Conservation (phyloP, 2,888 invertebrate genomes). For the Hemithea aestivaria region DNA sequence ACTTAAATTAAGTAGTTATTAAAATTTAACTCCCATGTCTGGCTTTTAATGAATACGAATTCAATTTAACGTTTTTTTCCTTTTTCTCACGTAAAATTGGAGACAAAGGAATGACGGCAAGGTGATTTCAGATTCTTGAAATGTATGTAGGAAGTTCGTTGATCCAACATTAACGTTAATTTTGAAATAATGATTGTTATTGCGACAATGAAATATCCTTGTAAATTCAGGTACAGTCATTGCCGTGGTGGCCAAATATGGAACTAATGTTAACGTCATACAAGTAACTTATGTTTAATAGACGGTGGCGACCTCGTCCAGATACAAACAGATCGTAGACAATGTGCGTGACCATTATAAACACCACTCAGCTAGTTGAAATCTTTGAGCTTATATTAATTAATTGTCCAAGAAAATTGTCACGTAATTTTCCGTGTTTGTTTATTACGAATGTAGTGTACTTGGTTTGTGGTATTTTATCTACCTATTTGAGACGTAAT, state of each 20-base stretch:
- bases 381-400: constrained; percentile 17
- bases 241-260: too few species aligned
- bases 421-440: constrained; percentile 3
- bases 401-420: constrained; percentile 7
- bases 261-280: too few species aligned
- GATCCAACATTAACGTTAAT: constrained; percentile 63
- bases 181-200: constrained; percentile 63
- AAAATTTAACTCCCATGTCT: constrained; percentile 40
- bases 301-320: too few species aligned
- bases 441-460: not conserved
- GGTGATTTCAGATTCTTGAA: constrained; percentile 44
- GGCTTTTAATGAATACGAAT: constrained; percentile 38
- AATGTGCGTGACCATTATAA: too few species aligned
- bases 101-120: constrained; percentile 56
- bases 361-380: too few species aligned
- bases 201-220: constrained; percentile 22
- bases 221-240: not conserved
- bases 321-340: too few species aligned
- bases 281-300: too few species aligned
- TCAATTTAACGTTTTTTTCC: constrained; percentile 33
- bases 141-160: constrained; percentile 60
- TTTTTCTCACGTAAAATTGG: constrained; percentile 43
- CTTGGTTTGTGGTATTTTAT: too few species aligned
- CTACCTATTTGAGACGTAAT: not conserved
- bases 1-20: constrained; percentile 28